Conservation (phyloP, 2,888 invertebrate species). For the Steinernema scapterisci region DNA sequence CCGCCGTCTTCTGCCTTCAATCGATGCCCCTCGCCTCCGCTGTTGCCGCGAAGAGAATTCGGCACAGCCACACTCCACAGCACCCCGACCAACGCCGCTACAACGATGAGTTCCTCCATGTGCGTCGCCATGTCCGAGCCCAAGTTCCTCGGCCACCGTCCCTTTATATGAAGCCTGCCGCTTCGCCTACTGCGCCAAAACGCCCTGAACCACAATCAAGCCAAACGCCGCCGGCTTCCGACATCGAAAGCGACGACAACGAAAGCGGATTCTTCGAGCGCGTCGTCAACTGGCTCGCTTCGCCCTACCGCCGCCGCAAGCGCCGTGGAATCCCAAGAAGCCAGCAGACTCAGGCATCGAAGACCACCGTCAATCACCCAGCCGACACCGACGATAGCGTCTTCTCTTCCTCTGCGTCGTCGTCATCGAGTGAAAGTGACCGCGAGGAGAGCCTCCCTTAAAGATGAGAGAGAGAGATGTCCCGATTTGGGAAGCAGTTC, state of each 20-base stretch:
- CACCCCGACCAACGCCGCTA: not conserved
- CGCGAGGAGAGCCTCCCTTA: too few species aligned
- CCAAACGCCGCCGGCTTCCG: not conserved
- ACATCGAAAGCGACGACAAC: not conserved
- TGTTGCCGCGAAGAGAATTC: conserved; percentile 20
- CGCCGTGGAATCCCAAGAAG: too few species aligned
- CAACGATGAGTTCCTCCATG: not conserved
- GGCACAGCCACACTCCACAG: not conserved
- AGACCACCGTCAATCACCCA: not conserved
- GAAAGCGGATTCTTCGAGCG: not conserved
- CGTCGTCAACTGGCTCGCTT: conserved; percentile 7
- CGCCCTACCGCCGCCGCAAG: not conserved
- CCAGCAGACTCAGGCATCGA: not conserved
- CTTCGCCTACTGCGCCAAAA: not conserved
- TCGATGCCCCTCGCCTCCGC: conserved; percentile 30
- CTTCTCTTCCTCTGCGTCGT: too few species aligned
- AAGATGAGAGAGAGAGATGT: too few species aligned
- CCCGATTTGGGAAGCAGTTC: too few species aligned
- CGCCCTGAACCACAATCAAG: not conserved
- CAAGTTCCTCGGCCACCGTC: conserved; percentile 1
- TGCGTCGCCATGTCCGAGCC: not conserved
- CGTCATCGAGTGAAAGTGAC: too few species aligned
- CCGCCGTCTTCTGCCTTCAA: not conserved
- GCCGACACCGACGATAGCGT: not conserved
- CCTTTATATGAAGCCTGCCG: not conserved